Base-by-base conservation (phyloP, 2,888 invertebrate species). In the Megamerina dolium region DNA sequence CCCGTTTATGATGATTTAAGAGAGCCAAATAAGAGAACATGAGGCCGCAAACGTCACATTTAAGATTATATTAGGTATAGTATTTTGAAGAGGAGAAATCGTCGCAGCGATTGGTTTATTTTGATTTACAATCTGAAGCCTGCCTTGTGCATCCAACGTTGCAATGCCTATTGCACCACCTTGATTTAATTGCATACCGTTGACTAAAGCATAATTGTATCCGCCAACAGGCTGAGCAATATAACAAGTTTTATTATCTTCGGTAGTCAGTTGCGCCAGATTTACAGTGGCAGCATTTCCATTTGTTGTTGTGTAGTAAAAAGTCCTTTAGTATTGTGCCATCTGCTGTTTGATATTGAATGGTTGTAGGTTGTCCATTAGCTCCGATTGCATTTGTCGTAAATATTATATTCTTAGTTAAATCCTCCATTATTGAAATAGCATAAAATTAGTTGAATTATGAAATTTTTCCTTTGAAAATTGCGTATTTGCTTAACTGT, bases 21-120 rank as follows among this genome's bases (percentile, higher is more conserved):
- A 88, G 69, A 35, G 85, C 81, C 51, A 88, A 76, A 64, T 89
- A 88, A 2, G 85, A 85, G 68, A 89, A 90, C 77, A 87, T 87
- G 48, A 88, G 74, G 33, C 88, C 88, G 62, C 89, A 89, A 8
- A 88, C 84, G 69, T 90, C 89, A 71, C 89, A 89, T 72, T 89
- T 90, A 67, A 87, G 89, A 56, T 87, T 87, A 88, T 87, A 63
- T 86, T 87, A 13, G 85, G 82, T 63, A 84, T 83, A 43, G 83
- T 80, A 59, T 83, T 84, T 63, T 83, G 81, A 41, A 78, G 53
- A 9, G 54, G 57, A 4, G 57, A 60, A 39, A 55, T 51, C 5
- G 54, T 57, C 51, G 70, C 57, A 39, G 70, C 61, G 30, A 72
- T 63, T 3, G 72, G 72, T 58, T 72, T 72, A 51, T 65, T 65